phyloP scores from a whole-genome alignment of 2,113 vertebrate species.

The Pseudorectes ferrugineus region DNA sequence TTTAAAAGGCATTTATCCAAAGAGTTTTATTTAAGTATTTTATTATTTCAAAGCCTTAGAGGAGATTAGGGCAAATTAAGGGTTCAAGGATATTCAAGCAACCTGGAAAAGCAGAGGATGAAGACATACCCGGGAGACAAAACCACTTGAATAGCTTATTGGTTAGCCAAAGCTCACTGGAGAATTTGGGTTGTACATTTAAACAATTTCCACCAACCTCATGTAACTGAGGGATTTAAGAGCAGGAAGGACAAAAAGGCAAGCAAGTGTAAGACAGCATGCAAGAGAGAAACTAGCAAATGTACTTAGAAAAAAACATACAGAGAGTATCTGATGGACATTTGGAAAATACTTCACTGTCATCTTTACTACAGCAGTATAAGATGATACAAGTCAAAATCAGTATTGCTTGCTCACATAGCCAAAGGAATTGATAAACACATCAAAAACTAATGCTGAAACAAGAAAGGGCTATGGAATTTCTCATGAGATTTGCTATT shows the following conservation, averaged over 20 bases:
- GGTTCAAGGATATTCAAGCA: constrained; percentile 28
- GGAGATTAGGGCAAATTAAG: constrained; percentile 43
- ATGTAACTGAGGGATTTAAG: background rate
- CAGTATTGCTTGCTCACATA: background rate
- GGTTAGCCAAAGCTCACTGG: constrained; percentile 40
- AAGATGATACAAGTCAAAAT: background rate
- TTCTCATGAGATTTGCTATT: background rate
- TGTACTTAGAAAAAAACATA: background rate
- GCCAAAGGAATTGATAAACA: background rate
- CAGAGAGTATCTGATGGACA: background rate
- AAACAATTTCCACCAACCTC: background rate
- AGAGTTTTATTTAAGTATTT: constrained; percentile 20
- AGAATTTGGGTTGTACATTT: constrained; percentile 15
- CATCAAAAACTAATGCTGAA: background rate
- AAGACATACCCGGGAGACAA: constrained; percentile 16
- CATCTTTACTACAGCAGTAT: background rate
- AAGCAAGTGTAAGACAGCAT: background rate
- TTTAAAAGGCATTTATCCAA: constrained; percentile 26
- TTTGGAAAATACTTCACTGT: background rate
- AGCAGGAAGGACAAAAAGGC: constrained; percentile 30
- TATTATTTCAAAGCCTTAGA: constrained; percentile 51
- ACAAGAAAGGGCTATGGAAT: background rate
- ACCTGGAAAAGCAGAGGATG: constrained; percentile 48
- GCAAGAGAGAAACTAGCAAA: background rate
- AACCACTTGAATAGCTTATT: constrained; percentile 42